Evolutionary conservation across 2,797 vertebrate species (phyloP).

Genomic region (Serranus cabrilla): DNA sequence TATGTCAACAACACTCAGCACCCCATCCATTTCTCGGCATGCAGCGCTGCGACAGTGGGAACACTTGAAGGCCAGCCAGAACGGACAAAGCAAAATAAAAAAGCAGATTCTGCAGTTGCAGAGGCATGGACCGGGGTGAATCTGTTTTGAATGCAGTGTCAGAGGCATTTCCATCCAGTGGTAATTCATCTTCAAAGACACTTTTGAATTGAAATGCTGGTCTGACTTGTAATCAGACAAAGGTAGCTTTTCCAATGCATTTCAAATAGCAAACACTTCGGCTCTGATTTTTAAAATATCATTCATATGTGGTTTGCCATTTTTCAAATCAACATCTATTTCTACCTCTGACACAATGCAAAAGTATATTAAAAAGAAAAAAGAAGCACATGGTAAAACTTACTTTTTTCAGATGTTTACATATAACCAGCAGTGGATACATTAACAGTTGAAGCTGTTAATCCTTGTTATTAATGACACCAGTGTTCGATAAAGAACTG

Average conservation of each 20-base stretch:
- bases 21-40: constrained; percentile 7
- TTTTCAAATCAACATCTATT: too few species aligned
- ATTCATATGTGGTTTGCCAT: too few species aligned
- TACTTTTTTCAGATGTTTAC: too few species aligned
- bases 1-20: constrained; percentile 51
- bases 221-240: too few species aligned
- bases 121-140: background rate
- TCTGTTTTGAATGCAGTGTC: constrained; percentile 25
- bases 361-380: too few species aligned
- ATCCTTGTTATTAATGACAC: too few species aligned
- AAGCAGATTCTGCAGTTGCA: background rate
- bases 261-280: background rate
- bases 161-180: constrained; percentile 7
- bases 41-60: background rate
- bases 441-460: too few species aligned
- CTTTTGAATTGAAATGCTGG: background rate
- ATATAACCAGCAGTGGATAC: too few species aligned
- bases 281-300: too few species aligned
- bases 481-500: too few species aligned
- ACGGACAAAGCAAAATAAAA: background rate
- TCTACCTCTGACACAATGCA: too few species aligned
- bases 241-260: background rate
- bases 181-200: background rate
- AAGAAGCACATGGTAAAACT: too few species aligned
- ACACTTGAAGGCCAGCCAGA: constrained; percentile 9